Evolutionary conservation across 2,797 vertebrate genomes (phyloP).

Genomic region (Moxostoma hubbsi): DNA sequence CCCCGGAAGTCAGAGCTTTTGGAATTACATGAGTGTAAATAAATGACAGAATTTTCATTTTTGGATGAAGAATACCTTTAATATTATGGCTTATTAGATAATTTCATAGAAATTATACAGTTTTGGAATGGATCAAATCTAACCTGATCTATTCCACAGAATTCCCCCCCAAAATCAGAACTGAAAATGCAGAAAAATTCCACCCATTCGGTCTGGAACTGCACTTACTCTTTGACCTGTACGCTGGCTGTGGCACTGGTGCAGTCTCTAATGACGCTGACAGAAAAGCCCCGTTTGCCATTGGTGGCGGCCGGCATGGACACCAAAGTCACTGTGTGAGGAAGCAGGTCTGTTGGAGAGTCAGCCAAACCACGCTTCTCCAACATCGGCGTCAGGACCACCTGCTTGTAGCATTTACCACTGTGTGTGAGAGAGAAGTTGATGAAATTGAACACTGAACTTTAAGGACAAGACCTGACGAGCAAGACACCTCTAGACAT

Average conservation of each 20-base stretch:
- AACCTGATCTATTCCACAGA: too few species aligned
- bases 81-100: too few species aligned
- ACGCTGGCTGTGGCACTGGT: constrained; percentile 83
- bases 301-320: constrained; percentile 93
- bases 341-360: constrained; percentile 86
- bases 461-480: constrained; percentile 31
- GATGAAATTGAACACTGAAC: not conserved
- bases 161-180: too few species aligned
- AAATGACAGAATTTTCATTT: too few species aligned
- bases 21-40: too few species aligned
- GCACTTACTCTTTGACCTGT: constrained; percentile 92
- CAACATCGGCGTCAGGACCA: constrained; percentile 91
- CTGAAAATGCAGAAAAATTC: too few species aligned
- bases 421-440: constrained; percentile 67
- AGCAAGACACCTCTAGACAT: not conserved
- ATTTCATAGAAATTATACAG: too few species aligned
- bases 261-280: constrained; percentile 83
- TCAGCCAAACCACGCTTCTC: constrained; percentile 87
- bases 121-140: too few species aligned
- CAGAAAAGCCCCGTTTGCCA: constrained; percentile 90
- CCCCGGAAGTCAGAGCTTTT: not conserved
- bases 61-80: too few species aligned
- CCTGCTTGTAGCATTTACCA: constrained; percentile 94
- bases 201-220: too few species aligned
- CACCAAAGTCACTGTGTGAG: constrained; percentile 92